Base-by-base conservation (phyloP, 2,888 invertebrate genomes). In the Xestia rhomboidea region DNA sequence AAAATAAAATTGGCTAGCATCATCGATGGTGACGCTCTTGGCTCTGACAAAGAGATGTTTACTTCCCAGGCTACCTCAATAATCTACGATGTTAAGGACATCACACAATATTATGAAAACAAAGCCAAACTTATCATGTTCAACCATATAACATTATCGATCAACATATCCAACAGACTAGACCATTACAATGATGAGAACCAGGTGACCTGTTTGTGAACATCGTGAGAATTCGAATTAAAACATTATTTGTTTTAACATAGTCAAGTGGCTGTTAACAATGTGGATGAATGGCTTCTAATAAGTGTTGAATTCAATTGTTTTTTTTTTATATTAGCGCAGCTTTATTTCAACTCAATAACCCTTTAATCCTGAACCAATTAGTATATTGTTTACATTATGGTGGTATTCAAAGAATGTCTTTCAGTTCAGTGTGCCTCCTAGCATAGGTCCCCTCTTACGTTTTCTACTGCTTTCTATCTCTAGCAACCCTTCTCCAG, bases 171-270 rank as follows among this genome's bases (percentile, higher is more conserved):
- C 82, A 66, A 66, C 73, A 66, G 62, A 62, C 21, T n/a, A 44
- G 30, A 60, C 51, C 10, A 38, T 18, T 1, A 94, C 94, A 94
- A 93, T 93, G 86, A 85, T 95, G 95, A 70, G 95, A 95, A 95
- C 82, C 90, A 79, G 94, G 95, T 93, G 91, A 94, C 92, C 93
- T 85, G 87, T 88, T 89, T 92, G 89, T 80, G 83, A 83, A 81
- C 83, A 84, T 76, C 89, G 90, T 91, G 91, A 77, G 91, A 91
- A 88, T 83, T 76, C 68, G 63, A 85, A 71, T 71, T 89, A 72
- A 83, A 77, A 86, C 87, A 88, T 85, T 82, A 81, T 84, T 86
- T 86, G 83, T 81, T 85, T 79, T 72, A 77, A 76, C 85, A 86
- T 81, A 84, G 79, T 79, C 81, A 89, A 86, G 79, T 81, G 73